Conservation (phyloP, 1,140 invertebrate species). For the Thereuonema tuberculata region DNA sequence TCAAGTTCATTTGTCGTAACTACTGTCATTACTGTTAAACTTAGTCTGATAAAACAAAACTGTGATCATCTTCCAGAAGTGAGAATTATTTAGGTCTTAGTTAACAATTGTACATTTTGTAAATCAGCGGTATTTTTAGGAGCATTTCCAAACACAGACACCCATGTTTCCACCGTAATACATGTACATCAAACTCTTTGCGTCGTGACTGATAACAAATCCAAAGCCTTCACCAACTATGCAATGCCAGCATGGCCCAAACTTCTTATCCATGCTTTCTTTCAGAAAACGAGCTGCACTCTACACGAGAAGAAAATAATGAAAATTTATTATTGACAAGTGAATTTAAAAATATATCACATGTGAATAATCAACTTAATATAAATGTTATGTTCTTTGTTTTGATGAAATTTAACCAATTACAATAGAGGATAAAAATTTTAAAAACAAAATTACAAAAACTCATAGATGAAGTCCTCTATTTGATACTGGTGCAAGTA, state of each 20-base stretch:
- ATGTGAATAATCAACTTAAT: not conserved
- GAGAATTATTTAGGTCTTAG: too few relatives aligned
- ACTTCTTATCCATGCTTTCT: slow-evolving; percentile 87
- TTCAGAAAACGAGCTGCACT: slow-evolving; percentile 75
- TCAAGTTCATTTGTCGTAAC: too few relatives aligned
- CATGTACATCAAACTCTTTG: slow-evolving; percentile 76
- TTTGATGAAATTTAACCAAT: not conserved
- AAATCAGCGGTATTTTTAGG: too few relatives aligned
- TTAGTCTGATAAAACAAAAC: too few relatives aligned
- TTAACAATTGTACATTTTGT: too few relatives aligned
- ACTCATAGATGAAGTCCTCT: too few relatives aligned
- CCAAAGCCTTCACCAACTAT: slow-evolving; percentile 86
- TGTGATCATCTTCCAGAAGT: too few relatives aligned
- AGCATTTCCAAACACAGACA: slow-evolving; percentile 82
- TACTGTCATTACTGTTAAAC: too few relatives aligned
- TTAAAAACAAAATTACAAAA: too few relatives aligned
- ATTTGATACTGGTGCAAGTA: too few relatives aligned
- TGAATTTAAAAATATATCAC: not conserved
- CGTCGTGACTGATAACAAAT: slow-evolving; percentile 83
- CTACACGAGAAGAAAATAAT: slow-evolving; percentile 30
- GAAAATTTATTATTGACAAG: too few relatives aligned
- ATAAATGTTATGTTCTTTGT: not conserved
- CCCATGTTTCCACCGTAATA: slow-evolving; percentile 82
- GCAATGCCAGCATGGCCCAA: slow-evolving; percentile 81
- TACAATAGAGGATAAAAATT: too few relatives aligned